phyloP scores from a whole-genome alignment of 2,797 vertebrate genomes.

The Alectoris magna region DNA sequence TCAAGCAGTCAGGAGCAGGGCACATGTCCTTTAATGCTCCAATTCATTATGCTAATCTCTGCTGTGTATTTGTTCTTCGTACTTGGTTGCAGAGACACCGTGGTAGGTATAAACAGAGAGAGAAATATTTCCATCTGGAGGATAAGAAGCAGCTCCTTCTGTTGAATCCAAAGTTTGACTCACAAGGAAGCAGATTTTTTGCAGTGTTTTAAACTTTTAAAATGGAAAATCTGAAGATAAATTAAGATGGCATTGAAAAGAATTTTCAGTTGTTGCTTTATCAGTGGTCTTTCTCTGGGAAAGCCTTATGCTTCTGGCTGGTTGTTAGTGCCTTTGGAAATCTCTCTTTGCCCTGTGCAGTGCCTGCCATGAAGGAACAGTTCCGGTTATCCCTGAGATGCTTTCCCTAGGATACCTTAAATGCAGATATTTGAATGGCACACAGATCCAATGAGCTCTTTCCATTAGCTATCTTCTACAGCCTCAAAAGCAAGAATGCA shows the following conservation, averaged over 20 bases:
- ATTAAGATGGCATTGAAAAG: not conserved
- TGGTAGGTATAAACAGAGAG: not conserved
- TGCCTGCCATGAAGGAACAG: not conserved
- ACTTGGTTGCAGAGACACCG: not conserved
- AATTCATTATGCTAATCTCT: not conserved
- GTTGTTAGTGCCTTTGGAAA: not conserved
- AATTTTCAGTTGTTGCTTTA: not conserved
- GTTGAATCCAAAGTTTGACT: not conserved
- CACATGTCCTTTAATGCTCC: not conserved
- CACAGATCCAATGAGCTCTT: rapidly evolving
- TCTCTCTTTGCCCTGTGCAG: not conserved
- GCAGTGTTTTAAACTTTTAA: not conserved
- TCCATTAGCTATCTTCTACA: not conserved
- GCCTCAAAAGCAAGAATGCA: not conserved
- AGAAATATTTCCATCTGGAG: not conserved
- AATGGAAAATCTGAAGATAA: not conserved
- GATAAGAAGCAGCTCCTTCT: not conserved
- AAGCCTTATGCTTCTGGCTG: not conserved
- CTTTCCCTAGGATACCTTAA: not conserved
- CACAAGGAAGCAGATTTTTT: not conserved
- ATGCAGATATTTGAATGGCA: not conserved
- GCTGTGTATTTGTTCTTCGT: not conserved
- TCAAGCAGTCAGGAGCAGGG: not conserved
- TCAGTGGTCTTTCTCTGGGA: not conserved
- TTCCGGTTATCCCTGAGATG: not conserved